phyloP scores from a whole-genome alignment of 2,888 invertebrate genomes.

The Hemithea aestivaria region DNA sequence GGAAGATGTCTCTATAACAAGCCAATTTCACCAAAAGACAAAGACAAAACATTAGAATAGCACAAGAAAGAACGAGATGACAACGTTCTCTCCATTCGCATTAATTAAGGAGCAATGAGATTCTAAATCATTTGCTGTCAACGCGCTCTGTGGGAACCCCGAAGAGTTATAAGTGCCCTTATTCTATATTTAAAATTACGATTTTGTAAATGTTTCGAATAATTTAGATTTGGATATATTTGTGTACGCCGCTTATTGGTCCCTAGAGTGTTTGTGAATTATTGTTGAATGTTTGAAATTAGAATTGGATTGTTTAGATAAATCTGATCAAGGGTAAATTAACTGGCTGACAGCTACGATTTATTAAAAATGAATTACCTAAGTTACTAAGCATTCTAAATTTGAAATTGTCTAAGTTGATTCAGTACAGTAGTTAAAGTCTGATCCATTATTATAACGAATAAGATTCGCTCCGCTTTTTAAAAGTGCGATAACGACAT shows the following conservation, averaged over 20 bases:
- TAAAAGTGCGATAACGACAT: too few relatives aligned
- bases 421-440: too few relatives aligned
- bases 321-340: not conserved
- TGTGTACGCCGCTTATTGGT: slow-evolving; percentile 48
- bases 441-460: too few relatives aligned
- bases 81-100: slow-evolving; percentile 48
- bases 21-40: slow-evolving; percentile 51
- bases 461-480: too few relatives aligned
- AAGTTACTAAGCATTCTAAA: too few relatives aligned
- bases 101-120: slow-evolving; percentile 71
- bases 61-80: slow-evolving; percentile 51
- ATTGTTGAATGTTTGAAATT: slow-evolving; percentile 33
- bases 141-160: slow-evolving; percentile 75
- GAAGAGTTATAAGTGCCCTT: slow-evolving; percentile 75
- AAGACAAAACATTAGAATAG: slow-evolving; percentile 40
- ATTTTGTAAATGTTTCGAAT: slow-evolving; percentile 70
- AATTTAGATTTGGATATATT: slow-evolving; percentile 49
- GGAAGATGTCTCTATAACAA: slow-evolving; percentile 72
- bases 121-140: slow-evolving; percentile 75
- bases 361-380: too few relatives aligned
- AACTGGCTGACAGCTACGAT: too few relatives aligned
- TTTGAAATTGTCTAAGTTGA: too few relatives aligned
- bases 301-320: slow-evolving; percentile 14
- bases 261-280: slow-evolving; percentile 43
- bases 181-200: slow-evolving; percentile 79